Percentiles rank a stretch among this genome's conserved stretches.
Conservation (phyloP, 2,888 invertebrate species). For the Philereme vetulata region DNA sequence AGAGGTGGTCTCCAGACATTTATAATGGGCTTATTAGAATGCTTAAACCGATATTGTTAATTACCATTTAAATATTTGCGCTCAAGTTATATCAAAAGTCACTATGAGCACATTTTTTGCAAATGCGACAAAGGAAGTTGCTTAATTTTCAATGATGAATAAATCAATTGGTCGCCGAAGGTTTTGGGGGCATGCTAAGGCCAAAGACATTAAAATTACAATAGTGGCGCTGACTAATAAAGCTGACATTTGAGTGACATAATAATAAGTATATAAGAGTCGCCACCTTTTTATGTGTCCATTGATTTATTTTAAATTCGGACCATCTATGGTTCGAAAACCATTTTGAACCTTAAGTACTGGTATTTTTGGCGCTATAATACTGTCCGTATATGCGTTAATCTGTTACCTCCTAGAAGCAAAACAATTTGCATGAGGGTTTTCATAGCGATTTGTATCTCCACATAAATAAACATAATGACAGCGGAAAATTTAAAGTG, state of each 20-base stretch:
- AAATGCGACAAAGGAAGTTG: constrained; percentile 24
- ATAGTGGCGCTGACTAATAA: constrained; percentile 27
- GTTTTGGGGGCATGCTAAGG: constrained; percentile 27
- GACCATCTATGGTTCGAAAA: neutral
- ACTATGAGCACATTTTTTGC: constrained; percentile 11
- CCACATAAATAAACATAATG: no score
- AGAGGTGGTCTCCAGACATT: no score
- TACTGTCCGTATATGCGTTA: no score
- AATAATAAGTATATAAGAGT: constrained; percentile 22
- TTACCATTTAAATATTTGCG: constrained; percentile 9
- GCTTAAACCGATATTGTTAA: neutral
- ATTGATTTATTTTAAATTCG: neutral
- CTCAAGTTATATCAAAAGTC: neutral
- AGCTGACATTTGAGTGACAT: constrained; percentile 29
- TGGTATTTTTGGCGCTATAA: no score
- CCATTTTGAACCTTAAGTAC: neutral
- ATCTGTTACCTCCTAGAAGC: no score
- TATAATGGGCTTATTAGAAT: constrained; percentile 15
- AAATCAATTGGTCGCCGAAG: constrained; percentile 27
- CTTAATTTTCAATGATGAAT: constrained; percentile 26
- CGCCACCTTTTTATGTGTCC: constrained; percentile 25
- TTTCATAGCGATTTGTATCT: no score
- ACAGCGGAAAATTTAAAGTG: neutral
- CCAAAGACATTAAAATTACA: constrained; percentile 20
- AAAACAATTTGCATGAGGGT: no score